Conservation (phyloP, 2,888 invertebrate genomes). For the Papilio elwesi region DNA sequence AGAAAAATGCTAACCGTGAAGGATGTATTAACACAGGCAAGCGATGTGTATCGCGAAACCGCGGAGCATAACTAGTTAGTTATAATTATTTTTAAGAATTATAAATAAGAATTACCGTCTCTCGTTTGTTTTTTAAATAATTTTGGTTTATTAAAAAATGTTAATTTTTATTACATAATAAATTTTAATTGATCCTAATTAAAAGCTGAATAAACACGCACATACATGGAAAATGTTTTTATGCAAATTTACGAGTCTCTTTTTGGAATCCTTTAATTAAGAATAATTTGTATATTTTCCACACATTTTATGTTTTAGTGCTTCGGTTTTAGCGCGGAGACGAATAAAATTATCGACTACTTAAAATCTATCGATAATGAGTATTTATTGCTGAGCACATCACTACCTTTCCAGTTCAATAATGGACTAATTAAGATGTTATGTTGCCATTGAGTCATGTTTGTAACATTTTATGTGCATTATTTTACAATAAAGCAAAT, state of each 20-base stretch:
- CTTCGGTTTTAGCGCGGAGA: slow-evolving; percentile 5
- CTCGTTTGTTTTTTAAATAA: neutral
- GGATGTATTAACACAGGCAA: too few relatives aligned
- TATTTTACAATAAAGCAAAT: slow-evolving; percentile 16
- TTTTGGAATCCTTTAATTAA: slow-evolving; percentile 15
- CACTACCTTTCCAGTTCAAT: slow-evolving; percentile 10
- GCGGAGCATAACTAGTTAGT: too few relatives aligned
- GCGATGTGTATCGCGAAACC: too few relatives aligned
- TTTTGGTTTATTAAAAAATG: neutral
- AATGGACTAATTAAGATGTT: slow-evolving; percentile 16
- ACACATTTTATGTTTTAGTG: slow-evolving; percentile 12
- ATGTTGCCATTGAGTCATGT: slow-evolving; percentile 21
- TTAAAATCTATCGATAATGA: slow-evolving; percentile 20
- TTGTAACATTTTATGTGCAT: slow-evolving; percentile 12
- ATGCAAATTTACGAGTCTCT: slow-evolving; percentile 7
- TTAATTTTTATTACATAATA: slow-evolving; percentile 10
- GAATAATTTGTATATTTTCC: slow-evolving; percentile 15
- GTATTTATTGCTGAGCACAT: slow-evolving; percentile 19
- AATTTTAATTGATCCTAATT: slow-evolving; percentile 18
- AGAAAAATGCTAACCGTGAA: too few relatives aligned
- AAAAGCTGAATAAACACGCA: slow-evolving; percentile 3
- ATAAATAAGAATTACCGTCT: neutral
- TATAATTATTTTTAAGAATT: neutral
- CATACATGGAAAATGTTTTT: neutral
- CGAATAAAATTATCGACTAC: slow-evolving; percentile 17